Conservation (phyloP, 2,888 invertebrate genomes). For the Apotomis turbidana region DNA sequence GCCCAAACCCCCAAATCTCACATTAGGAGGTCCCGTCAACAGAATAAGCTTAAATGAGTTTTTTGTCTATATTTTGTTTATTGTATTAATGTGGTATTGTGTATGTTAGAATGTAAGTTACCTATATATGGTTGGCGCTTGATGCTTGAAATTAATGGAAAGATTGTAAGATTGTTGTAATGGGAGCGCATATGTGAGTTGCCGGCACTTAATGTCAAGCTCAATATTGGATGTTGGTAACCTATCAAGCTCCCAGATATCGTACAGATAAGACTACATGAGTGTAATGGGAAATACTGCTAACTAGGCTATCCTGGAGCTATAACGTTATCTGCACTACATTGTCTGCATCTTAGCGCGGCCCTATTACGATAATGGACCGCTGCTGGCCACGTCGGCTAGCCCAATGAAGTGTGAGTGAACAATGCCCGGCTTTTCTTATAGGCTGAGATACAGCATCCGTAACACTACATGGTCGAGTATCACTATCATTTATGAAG, state of each 20-base stretch:
- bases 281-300: constrained; percentile 50
- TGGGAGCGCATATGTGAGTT: too few species aligned
- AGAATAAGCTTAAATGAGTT: too few species aligned
- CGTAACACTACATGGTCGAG: neutral
- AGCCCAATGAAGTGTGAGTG: constrained; percentile 37
- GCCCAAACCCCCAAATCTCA: too few species aligned
- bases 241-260: constrained; percentile 25
- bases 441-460: neutral
- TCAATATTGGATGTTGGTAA: neutral
- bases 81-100: too few species aligned
- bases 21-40: too few species aligned
- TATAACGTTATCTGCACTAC: constrained; percentile 60
- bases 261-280: constrained; percentile 19
- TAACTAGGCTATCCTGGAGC: constrained; percentile 59
- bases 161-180: too few species aligned
- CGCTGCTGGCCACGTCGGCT: constrained; percentile 20
- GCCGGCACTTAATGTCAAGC: too few species aligned
- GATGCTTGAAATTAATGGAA: too few species aligned
- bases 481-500: neutral
- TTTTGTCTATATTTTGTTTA: too few species aligned
- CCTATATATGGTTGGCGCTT: too few species aligned
- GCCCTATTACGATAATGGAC: constrained; percentile 63
- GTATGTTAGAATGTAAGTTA: too few species aligned
- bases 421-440: constrained; percentile 41
- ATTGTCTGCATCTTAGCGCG: constrained; percentile 68